phyloP scores from a whole-genome alignment of 2,113 vertebrate species.

The Plecturocebus donacophilus region DNA sequence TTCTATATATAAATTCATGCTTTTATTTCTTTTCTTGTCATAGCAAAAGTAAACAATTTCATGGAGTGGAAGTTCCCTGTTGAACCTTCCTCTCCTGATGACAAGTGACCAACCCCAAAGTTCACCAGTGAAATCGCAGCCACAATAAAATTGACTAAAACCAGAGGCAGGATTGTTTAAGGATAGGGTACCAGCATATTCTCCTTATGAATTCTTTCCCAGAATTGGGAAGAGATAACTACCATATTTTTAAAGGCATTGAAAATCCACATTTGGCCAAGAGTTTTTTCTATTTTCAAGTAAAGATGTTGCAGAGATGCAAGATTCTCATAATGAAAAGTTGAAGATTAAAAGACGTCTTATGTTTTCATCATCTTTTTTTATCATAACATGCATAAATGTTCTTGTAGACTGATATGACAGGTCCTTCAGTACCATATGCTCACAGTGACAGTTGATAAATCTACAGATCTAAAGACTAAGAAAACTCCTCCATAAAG shows the following conservation, averaged over 20 bases:
- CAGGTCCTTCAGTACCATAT: background rate
- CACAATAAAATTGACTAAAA: background rate
- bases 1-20: no score
- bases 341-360: background rate
- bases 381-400: background rate
- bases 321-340: background rate
- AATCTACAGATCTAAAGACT: background rate
- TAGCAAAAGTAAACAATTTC: background rate
- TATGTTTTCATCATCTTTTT: background rate
- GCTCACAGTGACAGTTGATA: background rate
- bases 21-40: background rate
- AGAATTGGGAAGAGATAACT: background rate
- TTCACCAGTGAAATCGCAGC: background rate
- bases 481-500: background rate
- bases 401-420: background rate
- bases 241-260: background rate
- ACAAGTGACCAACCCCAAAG: background rate
- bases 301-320: background rate
- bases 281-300: background rate
- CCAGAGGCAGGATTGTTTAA: background rate
- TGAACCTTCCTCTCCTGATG: background rate
- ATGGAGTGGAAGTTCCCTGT: background rate
- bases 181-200: background rate
- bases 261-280: background rate
- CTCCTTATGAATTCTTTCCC: background rate